These are phyloP conservation scores for Liparis tanakae DNA, from an alignment of 2,797 vertebrate genomes.

Conservation along the genomic window DNA sequence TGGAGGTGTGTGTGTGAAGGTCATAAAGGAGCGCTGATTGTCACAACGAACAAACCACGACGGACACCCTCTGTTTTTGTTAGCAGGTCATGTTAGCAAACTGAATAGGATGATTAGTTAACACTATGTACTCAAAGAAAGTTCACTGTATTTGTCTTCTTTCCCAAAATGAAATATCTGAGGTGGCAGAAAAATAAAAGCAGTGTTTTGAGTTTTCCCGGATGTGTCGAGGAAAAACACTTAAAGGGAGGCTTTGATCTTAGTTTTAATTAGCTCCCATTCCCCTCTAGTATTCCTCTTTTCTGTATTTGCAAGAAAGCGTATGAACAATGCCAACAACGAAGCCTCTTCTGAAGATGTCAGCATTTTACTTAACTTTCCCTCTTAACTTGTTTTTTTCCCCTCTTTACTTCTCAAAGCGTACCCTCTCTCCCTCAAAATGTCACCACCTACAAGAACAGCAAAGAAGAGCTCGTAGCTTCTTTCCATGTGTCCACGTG, in stretches of 20 bases:
- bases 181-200: constrained; percentile 84
- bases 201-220: constrained; percentile 82
- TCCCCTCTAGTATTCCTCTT: constrained; percentile 85
- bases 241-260: constrained; percentile 84
- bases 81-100: constrained; percentile 68
- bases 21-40: constrained; percentile 54
- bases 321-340: constrained; percentile 80
- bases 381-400: constrained; percentile 77
- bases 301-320: constrained; percentile 83
- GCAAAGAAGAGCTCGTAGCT: constrained; percentile 25
- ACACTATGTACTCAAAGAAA: constrained; percentile 83
- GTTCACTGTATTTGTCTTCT: constrained; percentile 80
- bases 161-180: constrained; percentile 80
- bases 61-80: constrained; percentile 49
- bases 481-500: constrained; percentile 5
- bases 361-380: constrained; percentile 82
- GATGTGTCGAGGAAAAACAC: constrained; percentile 85
- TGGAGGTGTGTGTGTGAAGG: constrained; percentile 25
- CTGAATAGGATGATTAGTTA: constrained; percentile 75
- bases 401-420: constrained; percentile 74
- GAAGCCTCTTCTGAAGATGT: constrained; percentile 75
- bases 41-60: constrained; percentile 19
- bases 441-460: constrained; percentile 35
- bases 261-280: constrained; percentile 84
- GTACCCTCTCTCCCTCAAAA: constrained; percentile 56